phyloP scores from a whole-genome alignment of 2,113 vertebrate genomes.

The Neolamprologus ventralis region DNA sequence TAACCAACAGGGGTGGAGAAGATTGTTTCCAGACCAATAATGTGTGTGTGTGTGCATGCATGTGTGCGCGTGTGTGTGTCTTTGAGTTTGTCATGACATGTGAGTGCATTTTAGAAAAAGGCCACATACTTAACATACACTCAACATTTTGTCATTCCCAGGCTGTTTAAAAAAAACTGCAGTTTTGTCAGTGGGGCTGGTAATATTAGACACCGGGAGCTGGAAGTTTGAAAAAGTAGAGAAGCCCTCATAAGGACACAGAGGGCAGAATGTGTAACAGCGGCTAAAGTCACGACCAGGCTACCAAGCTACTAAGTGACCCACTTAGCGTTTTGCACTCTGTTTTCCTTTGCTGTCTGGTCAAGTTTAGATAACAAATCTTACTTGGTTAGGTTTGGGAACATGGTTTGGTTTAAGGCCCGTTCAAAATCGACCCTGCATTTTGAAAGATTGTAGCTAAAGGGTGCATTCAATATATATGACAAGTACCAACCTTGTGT shows the following conservation, averaged over 20 bases:
- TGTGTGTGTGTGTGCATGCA: background rate
- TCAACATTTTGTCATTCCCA: background rate
- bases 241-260: background rate
- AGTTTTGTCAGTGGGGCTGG: background rate
- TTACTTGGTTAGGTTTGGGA: background rate
- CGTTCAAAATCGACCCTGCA: background rate
- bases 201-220: background rate
- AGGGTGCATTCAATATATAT: background rate
- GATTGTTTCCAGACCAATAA: slow-evolving; percentile 58
- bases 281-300: background rate
- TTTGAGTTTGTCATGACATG: background rate
- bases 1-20: slow-evolving; percentile 45
- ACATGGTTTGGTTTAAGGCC: background rate
- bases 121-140: background rate
- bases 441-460: background rate
- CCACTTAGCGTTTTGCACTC: background rate
- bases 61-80: background rate
- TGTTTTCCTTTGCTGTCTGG: background rate
- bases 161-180: background rate
- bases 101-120: background rate
- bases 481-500: background rate
- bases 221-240: background rate
- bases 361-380: background rate
- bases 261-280: background rate
- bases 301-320: background rate